Evolutionary conservation across 2,888 invertebrate species (phyloP), one percentile per base, ranked within the genome.

Genomic region (Drosophila cognata): DNA sequence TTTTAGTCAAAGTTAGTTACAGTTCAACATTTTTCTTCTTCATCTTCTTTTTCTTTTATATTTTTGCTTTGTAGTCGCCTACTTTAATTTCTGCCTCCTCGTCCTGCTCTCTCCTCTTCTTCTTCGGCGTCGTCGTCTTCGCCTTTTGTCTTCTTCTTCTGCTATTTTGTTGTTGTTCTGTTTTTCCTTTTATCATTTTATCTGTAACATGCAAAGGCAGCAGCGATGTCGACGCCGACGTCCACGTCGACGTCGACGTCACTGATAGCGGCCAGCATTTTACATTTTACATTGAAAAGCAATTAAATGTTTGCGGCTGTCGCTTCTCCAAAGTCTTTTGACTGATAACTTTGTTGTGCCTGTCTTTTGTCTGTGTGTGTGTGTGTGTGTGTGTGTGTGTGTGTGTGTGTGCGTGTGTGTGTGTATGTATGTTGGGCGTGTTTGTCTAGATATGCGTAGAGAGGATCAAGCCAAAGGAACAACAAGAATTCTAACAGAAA

Each of bases 241-340:
- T 1, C 46, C 33, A 55, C 68, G 55, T 16, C 60, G 51, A 46
- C 68, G 57, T 3, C 74, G 36, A 52, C 52, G 70, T 46, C 46
- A 51, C 80, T 80, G 82, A 80, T 82, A 81, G 77, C 77, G 57
- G 36, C 51, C 77, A 71, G 64, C 55, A 58, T 78, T 81, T 46
- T 25, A 25, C 46, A 46, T 46, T 46, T 83, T 90, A 88, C 86
- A 88, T 89, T 91, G 86, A 86, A 91, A 90, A 90, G 81, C 91
- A 91, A 91, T 91, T 90, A 91, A 83, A 77, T 80, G 79, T 74
- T 79, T 69, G 67, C 60, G 61, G 65, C 74, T 81, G 74, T 86
- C 81, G 67, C 81, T 85, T 65, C 87, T 76, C 73, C 56, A 60
- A 70, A 76, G 81, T 71, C 67, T 68, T 82, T 67, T 82, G 76